Percentiles rank a stretch among this genome's conserved stretches.
phyloP scores from a whole-genome alignment of 2,797 vertebrate genomes.

The Gymnothorax reevesii region DNA sequence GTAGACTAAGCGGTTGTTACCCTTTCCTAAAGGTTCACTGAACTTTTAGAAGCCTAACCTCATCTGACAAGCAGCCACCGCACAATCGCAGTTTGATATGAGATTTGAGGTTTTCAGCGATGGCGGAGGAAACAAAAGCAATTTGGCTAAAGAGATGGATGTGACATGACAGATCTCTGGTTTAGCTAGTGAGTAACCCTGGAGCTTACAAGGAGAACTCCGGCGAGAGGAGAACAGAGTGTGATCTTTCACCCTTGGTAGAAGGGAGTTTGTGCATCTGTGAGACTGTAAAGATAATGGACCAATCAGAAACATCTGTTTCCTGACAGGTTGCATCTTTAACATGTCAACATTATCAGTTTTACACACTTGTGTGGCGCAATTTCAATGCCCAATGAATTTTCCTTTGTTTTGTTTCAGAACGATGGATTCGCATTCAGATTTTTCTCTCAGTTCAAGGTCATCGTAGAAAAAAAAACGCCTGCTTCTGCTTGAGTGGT shows the following conservation, averaged over 20 bases:
- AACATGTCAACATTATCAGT: background rate
- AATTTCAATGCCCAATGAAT: background rate
- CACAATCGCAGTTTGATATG: slow-evolving; percentile 77
- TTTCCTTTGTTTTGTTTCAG: background rate
- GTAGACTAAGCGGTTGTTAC: slow-evolving; percentile 71
- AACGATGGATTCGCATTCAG: background rate
- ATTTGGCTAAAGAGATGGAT: slow-evolving; percentile 76
- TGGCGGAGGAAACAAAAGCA: slow-evolving; percentile 83
- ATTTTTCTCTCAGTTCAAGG: background rate
- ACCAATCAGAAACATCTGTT: slow-evolving; percentile 3
- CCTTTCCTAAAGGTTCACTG: slow-evolving; percentile 77
- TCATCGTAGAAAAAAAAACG: background rate
- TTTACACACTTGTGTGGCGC: too few species aligned
- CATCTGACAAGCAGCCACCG: slow-evolving; percentile 78
- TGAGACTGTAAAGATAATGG: background rate
- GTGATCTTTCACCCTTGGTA: slow-evolving; percentile 63
- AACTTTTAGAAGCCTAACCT: slow-evolving; percentile 80
- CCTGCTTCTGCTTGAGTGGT: background rate
- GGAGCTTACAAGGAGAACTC: slow-evolving; percentile 65
- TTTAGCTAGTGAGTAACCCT: slow-evolving; percentile 79
- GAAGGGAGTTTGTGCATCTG: slow-evolving; percentile 27
- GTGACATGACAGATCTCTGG: slow-evolving; percentile 86
- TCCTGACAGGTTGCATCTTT: background rate
- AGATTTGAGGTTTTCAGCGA: slow-evolving; percentile 72
- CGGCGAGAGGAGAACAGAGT: slow-evolving; percentile 53